phyloP scores from a whole-genome alignment of 2,113 vertebrate species.

The Nerophis ophidion region DNA sequence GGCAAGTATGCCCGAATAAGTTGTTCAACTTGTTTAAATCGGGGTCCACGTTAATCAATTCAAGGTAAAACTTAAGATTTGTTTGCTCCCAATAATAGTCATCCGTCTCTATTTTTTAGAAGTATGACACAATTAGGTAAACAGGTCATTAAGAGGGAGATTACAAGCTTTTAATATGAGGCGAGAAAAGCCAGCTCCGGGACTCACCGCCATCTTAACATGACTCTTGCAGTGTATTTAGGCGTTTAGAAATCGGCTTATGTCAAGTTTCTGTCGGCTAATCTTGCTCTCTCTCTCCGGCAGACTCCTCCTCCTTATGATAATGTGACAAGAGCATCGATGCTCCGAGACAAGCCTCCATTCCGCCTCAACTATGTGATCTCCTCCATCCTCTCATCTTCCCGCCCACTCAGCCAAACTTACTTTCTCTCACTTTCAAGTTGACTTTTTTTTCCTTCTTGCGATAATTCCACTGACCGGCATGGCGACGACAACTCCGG shows the following conservation, averaged over 20 bases:
- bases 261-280: slow-evolving; percentile 59
- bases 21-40: background rate
- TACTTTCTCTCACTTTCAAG: slow-evolving; percentile 42
- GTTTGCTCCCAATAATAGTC: slow-evolving; percentile 14
- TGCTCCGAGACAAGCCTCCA: slow-evolving; percentile 58
- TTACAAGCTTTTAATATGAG: slow-evolving; percentile 29
- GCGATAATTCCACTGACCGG: slow-evolving; percentile 57
- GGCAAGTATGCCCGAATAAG: background rate
- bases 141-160: slow-evolving; percentile 26
- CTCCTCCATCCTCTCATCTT: slow-evolving; percentile 35
- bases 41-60: background rate
- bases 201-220: slow-evolving; percentile 18
- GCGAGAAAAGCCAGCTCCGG: slow-evolving; percentile 26
- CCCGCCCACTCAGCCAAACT: slow-evolving; percentile 29
- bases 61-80: too few relatives aligned
- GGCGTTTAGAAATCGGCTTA: slow-evolving; percentile 61
- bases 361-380: slow-evolving; percentile 66
- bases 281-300: slow-evolving; percentile 38
- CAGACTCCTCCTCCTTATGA: slow-evolving; percentile 64
- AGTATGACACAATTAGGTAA: slow-evolving; percentile 18
- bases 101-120: slow-evolving; percentile 3
- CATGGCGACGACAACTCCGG: slow-evolving; percentile 86
- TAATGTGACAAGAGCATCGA: slow-evolving; percentile 71
- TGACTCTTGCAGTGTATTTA: slow-evolving; percentile 42
- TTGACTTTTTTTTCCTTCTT: slow-evolving; percentile 45